Evolutionary conservation across 2,113 vertebrate species (phyloP).

Genomic region (Myotis brandtii): DNA sequence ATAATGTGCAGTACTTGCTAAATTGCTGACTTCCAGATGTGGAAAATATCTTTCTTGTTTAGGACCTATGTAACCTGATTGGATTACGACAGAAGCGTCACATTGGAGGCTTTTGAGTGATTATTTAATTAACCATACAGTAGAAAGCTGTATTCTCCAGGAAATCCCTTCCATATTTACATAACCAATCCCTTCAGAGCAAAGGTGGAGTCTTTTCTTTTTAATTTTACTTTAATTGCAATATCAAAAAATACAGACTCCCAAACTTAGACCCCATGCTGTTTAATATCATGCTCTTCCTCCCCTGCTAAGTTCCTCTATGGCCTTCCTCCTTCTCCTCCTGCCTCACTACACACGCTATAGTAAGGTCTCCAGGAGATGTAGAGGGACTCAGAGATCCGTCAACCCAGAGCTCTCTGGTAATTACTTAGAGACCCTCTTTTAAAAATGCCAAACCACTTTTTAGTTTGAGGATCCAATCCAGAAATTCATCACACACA

Average conservation of each 20-base stretch:
- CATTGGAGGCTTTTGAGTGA: slow-evolving; percentile 96
- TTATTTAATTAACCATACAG: slow-evolving; percentile 99
- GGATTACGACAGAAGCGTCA: slow-evolving; percentile 92
- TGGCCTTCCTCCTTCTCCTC: slow-evolving; percentile 70
- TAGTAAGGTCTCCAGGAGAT: slow-evolving; percentile 60
- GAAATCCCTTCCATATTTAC: slow-evolving; percentile 93
- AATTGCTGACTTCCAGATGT: slow-evolving; percentile 93
- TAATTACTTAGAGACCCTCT: slow-evolving; percentile 76
- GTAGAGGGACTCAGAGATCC: slow-evolving; percentile 69
- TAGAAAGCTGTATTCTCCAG: slow-evolving; percentile 92
- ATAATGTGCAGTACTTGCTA: slow-evolving; percentile 92
- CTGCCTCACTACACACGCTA: slow-evolving; percentile 47
- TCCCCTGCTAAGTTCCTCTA: slow-evolving; percentile 75
- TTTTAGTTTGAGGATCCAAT: slow-evolving; percentile 73
- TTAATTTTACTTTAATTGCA: slow-evolving; percentile 84
- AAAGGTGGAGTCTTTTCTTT: slow-evolving; percentile 91
- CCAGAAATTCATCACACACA: slow-evolving; percentile 58
- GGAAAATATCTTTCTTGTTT: slow-evolving; percentile 92
- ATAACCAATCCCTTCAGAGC: slow-evolving; percentile 94
- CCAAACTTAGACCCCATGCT: slow-evolving; percentile 84
- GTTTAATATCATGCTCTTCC: slow-evolving; percentile 76
- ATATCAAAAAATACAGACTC: slow-evolving; percentile 84
- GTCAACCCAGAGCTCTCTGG: slow-evolving; percentile 73
- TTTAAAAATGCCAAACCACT: slow-evolving; percentile 65
- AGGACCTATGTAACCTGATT: slow-evolving; percentile 92